Percentiles rank a stretch among this genome's conserved stretches.
phyloP scores from a whole-genome alignment of 2,888 invertebrate species.

The Mactromeris polynyma region DNA sequence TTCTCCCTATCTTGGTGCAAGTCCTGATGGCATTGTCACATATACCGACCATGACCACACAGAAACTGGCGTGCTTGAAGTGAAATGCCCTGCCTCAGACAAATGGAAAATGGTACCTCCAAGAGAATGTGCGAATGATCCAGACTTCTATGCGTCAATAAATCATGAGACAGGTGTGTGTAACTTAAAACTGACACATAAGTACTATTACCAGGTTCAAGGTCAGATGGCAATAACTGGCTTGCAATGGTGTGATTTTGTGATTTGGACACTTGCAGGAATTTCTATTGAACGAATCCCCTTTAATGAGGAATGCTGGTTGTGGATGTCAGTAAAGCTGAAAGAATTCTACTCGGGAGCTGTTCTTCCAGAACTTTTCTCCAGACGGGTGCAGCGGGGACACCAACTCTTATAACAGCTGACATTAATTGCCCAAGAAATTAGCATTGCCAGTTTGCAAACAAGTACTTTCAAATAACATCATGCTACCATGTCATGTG shows the following conservation, averaged over 20 bases:
- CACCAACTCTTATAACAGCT: no score
- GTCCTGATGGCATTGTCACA: no score
- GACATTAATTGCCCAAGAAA: no score
- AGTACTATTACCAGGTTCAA: conserved; percentile 63
- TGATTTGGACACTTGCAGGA: background rate
- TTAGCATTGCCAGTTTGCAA: no score
- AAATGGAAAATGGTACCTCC: conserved; percentile 46
- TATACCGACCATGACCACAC: no score
- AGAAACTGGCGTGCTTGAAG: conserved; percentile 10
- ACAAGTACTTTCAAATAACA: no score
- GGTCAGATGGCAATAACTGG: conserved; percentile 64
- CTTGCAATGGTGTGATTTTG: conserved; percentile 68
- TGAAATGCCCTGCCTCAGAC: conserved; percentile 48
- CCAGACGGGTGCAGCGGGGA: background rate
- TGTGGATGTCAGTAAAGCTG: conserved; percentile 35
- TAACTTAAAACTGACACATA: conserved; percentile 40
- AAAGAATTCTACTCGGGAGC: background rate
- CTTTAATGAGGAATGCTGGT: no score
- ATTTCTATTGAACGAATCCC: background rate
- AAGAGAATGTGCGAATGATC: conserved; percentile 33
- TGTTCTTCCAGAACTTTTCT: background rate
- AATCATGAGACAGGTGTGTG: background rate
- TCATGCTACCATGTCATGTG: no score
- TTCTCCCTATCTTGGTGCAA: no score
- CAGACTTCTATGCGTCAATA: conserved; percentile 20